Evolutionary conservation across 2,113 vertebrate species (phyloP).

Genomic region (Eurystomus gularis): DNA sequence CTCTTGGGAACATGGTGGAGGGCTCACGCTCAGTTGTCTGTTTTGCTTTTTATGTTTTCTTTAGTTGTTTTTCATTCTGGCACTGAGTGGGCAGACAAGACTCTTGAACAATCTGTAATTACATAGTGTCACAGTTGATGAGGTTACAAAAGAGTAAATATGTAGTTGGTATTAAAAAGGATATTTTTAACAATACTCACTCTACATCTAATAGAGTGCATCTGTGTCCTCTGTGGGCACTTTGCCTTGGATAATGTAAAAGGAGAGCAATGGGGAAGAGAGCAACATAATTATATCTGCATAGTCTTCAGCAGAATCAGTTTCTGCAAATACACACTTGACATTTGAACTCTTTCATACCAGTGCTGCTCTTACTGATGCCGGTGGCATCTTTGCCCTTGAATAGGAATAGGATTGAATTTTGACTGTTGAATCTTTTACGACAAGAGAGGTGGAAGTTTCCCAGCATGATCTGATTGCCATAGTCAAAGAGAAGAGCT

Average conservation of each 20-base stretch:
- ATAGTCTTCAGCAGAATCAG: slow-evolving; percentile 17
- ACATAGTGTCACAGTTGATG: slow-evolving; percentile 57
- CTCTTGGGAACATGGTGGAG: not conserved
- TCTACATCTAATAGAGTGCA: slow-evolving; percentile 56
- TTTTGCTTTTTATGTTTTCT: slow-evolving; percentile 36
- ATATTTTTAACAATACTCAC: slow-evolving; percentile 56
- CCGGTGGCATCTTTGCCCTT: slow-evolving; percentile 37
- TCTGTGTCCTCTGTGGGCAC: slow-evolving; percentile 55
- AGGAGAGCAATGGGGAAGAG: slow-evolving; percentile 26
- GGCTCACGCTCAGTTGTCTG: not conserved
- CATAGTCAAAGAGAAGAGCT: not conserved
- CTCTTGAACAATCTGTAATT: slow-evolving; percentile 69
- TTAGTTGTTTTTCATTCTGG: slow-evolving; percentile 39
- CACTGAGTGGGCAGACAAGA: slow-evolving; percentile 52
- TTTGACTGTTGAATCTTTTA: not conserved
- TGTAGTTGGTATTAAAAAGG: slow-evolving; percentile 48
- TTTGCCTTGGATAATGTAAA: slow-evolving; percentile 28
- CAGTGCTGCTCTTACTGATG: slow-evolving; percentile 20
- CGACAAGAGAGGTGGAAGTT: slow-evolving; percentile 27
- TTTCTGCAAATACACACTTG: slow-evolving; percentile 54
- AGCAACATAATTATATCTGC: slow-evolving; percentile 38
- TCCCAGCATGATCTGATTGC: slow-evolving; percentile 1
- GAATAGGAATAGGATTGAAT: slow-evolving; percentile 12
- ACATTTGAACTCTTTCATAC: slow-evolving; percentile 52
- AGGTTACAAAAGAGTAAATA: slow-evolving; percentile 70